These are phyloP conservation scores for Caenorhabditis becei DNA, from an alignment of 2,888 invertebrate species.

Conservation along the genomic window DNA sequence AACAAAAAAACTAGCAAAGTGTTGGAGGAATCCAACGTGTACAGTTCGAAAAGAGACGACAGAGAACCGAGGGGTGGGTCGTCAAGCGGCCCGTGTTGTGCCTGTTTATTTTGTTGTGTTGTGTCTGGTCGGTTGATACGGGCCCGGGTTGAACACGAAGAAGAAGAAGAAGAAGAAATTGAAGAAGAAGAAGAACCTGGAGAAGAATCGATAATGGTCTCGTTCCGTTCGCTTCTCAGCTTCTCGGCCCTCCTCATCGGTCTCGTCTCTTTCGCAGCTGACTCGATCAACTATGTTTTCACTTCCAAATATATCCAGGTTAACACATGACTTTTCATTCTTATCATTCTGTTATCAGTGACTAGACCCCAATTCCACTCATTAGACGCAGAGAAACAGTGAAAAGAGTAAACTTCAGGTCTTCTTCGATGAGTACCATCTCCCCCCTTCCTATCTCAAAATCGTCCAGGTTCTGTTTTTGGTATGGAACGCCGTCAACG, in stretches of 20 bases:
- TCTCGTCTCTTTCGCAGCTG: constrained; percentile 45
- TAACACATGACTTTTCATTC: neutral
- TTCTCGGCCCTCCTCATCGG: constrained; percentile 45
- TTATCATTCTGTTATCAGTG: neutral
- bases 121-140: constrained; percentile 28
- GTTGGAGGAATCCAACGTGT: neutral
- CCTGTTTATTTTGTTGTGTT: constrained; percentile 42
- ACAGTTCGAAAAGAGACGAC: constrained; percentile 20
- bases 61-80: constrained; percentile 24
- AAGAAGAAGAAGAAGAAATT: constrained; percentile 13
- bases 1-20: constrained; percentile 15
- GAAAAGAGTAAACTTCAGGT: constrained; percentile 53
- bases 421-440: constrained; percentile 69
- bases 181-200: constrained; percentile 19
- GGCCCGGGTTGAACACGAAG: constrained; percentile 3
- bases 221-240: constrained; percentile 32
- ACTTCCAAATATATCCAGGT: constrained; percentile 58
- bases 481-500: constrained; percentile 74
- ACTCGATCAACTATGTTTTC: constrained; percentile 40
- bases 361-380: neutral
- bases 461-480: constrained; percentile 70
- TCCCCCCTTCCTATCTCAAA: constrained; percentile 63
- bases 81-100: constrained; percentile 8
- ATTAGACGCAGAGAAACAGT: neutral
- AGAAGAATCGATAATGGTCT: constrained; percentile 21